A percentile compares a stretch with the other conserved stretches of the same genome.
Conservation (phyloP, 2,797 vertebrate species). For the Lithobates sylvaticus region DNA sequence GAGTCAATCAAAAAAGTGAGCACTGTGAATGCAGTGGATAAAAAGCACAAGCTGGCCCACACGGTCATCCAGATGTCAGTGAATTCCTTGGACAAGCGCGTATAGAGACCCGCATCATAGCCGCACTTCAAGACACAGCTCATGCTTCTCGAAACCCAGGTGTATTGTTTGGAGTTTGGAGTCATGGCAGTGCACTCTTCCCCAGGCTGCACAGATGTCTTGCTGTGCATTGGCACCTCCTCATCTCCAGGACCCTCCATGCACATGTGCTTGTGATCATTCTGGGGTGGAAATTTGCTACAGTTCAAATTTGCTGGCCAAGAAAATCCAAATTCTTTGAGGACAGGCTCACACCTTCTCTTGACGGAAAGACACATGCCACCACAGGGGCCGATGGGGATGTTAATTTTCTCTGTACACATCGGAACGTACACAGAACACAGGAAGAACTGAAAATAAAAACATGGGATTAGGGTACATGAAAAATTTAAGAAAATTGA, state of each 20-base stretch:
- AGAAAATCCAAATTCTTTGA: constrained; percentile 94
- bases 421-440: constrained; percentile 98
- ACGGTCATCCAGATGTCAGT: constrained; percentile 97
- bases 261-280: constrained; percentile 99
- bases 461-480: constrained; percentile 53
- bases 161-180: constrained; percentile 88
- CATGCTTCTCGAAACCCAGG: constrained; percentile 92
- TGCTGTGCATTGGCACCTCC: constrained; percentile 86
- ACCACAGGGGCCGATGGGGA: constrained; percentile 95
- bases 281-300: constrained; percentile 96
- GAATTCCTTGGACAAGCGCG: constrained; percentile 91
- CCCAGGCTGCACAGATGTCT: constrained; percentile 81
- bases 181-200: constrained; percentile 90
- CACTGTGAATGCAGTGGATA: constrained; percentile 96
- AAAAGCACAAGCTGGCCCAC: constrained; percentile 96
- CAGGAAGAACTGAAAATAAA: constrained; percentile 91
- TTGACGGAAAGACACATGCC: constrained; percentile 98
- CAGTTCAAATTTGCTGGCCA: constrained; percentile 97
- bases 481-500: neutral
- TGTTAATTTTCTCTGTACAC: constrained; percentile 98
- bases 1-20: constrained; percentile 97
- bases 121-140: constrained; percentile 94
- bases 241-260: constrained; percentile 98
- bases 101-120: constrained; percentile 92
- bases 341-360: constrained; percentile 92